Conservation (phyloP, 1,140 invertebrate genomes). For the Globodera ellingtonae region DNA sequence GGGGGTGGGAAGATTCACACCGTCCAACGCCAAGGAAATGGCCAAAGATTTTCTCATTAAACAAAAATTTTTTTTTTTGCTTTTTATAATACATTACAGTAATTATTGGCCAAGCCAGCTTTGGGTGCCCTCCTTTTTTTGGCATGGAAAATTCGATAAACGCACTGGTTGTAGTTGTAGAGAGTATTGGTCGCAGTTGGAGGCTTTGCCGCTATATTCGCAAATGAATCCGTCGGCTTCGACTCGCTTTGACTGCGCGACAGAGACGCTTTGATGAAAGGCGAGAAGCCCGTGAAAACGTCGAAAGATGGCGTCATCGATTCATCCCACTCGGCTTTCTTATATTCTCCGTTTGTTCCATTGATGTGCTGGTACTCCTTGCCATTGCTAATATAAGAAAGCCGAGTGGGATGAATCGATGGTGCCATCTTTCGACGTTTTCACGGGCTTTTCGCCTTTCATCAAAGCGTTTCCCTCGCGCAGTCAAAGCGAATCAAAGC, state of each 20-base stretch:
- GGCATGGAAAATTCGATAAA: not conserved
- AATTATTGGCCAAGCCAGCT: no score
- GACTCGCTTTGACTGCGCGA: not conserved
- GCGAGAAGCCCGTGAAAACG: not conserved
- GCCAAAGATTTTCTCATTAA: no score
- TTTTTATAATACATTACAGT: no score
- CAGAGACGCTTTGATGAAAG: not conserved
- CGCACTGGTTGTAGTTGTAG: not conserved
- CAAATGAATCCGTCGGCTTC: not conserved
- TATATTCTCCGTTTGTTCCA: no score
- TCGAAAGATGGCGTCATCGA: not conserved
- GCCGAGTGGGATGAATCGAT: not conserved
- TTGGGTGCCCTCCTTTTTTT: no score
- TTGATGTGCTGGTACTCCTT: no score
- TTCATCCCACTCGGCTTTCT: no score
- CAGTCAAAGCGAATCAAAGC: not conserved
- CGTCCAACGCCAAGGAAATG: no score
- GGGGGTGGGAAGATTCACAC: no score
- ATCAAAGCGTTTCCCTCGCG: not conserved
- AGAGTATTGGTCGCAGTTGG: not conserved
- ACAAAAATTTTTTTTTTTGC: no score
- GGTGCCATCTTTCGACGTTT: not conserved
- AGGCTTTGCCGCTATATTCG: not conserved
- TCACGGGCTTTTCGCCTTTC: not conserved
- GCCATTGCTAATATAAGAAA: no score